A percentile compares a stretch with the other conserved stretches of the same genome.
Evolutionary conservation across 1,140 invertebrate species (phyloP).

Genomic region (Stegodyphus mimosarum): DNA sequence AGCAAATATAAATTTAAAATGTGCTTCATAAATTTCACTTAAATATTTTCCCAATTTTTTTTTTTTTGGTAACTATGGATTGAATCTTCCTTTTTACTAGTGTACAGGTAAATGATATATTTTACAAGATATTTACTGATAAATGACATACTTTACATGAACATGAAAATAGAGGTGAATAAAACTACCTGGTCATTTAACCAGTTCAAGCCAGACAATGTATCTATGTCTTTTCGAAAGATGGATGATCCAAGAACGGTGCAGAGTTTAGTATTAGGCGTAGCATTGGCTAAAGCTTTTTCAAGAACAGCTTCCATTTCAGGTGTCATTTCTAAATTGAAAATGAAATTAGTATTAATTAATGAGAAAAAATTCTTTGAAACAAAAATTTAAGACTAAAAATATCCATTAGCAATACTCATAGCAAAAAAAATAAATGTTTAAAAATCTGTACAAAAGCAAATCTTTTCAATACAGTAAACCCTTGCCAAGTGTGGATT

Average conservation of each 20-base stretch:
- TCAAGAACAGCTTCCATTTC: constrained; percentile 70
- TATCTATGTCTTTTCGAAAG: constrained; percentile 82
- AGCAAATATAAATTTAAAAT: too few species aligned
- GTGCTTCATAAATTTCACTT: too few species aligned
- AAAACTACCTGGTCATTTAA: constrained; percentile 87
- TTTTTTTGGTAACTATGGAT: too few species aligned
- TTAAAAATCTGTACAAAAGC: too few species aligned
- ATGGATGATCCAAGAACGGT: constrained; percentile 70
- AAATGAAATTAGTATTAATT: neutral
- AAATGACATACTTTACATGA: neutral
- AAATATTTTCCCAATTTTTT: too few species aligned
- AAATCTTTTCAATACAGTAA: too few species aligned
- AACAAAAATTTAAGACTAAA: neutral
- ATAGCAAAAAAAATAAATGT: too few species aligned
- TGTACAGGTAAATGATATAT: too few species aligned
- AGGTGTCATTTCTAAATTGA: constrained; percentile 63
- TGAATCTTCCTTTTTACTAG: too few species aligned
- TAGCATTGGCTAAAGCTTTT: constrained; percentile 67
- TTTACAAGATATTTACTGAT: too few species aligned
- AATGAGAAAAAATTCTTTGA: neutral
- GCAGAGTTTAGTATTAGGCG: constrained; percentile 70
- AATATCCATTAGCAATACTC: neutral
- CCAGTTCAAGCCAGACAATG: constrained; percentile 87
- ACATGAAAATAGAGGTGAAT: too few species aligned
- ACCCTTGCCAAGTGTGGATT: too few species aligned